phyloP scores from a whole-genome alignment of 2,113 vertebrate genomes.

The Alligator mississippiensis region DNA sequence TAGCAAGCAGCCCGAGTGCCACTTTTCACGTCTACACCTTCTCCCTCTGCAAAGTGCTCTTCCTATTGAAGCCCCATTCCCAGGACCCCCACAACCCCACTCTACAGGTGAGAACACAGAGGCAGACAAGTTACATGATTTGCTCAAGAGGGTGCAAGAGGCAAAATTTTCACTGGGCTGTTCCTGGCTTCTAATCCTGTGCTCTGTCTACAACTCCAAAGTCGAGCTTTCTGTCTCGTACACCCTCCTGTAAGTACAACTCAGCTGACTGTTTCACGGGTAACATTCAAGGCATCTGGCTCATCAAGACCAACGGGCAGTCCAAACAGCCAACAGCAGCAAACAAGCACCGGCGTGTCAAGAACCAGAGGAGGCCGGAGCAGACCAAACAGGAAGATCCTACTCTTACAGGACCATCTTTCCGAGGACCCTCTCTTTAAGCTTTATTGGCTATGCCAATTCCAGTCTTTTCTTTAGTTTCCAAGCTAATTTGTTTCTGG shows the following conservation, averaged over 20 bases:
- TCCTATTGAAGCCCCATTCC: not conserved
- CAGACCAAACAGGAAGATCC: not conserved
- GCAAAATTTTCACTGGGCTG: not conserved
- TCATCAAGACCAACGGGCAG: not conserved
- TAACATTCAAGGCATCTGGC: not conserved
- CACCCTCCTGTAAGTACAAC: not conserved
- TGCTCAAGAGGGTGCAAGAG: not conserved
- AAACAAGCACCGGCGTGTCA: not conserved
- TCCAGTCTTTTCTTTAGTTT: not conserved
- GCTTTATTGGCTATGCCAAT: not conserved
- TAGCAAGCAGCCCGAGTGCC: not conserved
- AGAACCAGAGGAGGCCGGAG: not conserved
- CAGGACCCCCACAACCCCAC: not conserved
- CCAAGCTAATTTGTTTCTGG: slow-evolving; percentile 30
- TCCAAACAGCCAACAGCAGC: not conserved
- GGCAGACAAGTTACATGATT: not conserved
- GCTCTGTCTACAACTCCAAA: not conserved
- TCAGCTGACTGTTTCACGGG: accelerated
- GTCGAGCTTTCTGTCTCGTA: not conserved
- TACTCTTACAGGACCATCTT: not conserved
- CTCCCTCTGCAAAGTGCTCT: not conserved
- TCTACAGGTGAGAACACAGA: not conserved
- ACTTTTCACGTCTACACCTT: not conserved
- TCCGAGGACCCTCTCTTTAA: slow-evolving; percentile 1
- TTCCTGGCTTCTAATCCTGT: not conserved